A percentile compares a stretch with the other conserved stretches of the same genome.
phyloP scores from a whole-genome alignment of 2,113 vertebrate species.

The Pogonocichla stellata region DNA sequence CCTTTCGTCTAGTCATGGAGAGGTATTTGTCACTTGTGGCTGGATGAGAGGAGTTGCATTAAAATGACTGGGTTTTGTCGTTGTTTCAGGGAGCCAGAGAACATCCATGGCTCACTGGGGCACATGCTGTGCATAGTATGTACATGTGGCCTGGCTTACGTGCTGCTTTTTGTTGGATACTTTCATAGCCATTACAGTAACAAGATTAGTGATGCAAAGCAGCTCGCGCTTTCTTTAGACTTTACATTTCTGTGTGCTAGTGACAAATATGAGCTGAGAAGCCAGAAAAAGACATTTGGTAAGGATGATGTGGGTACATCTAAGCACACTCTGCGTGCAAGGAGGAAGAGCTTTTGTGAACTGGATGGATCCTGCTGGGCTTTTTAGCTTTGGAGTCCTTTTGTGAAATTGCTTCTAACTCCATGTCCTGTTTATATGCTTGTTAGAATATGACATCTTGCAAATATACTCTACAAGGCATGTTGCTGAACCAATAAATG shows the following conservation, averaged over 20 bases:
- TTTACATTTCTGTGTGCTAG: constrained; percentile 41
- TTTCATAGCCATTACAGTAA: constrained; percentile 74
- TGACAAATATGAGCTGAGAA: constrained; percentile 77
- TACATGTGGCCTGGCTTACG: constrained; percentile 45
- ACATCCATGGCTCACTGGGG: constrained; percentile 29
- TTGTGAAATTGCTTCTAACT: constrained; percentile 57
- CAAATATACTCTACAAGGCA: constrained; percentile 51
- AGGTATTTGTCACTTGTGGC: constrained; percentile 61
- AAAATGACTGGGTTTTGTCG: constrained; percentile 12
- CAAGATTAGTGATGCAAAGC: constrained; percentile 76
- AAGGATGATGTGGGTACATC: constrained; percentile 44
- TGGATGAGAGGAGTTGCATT: constrained; percentile 49
- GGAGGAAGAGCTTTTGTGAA: constrained; percentile 70
- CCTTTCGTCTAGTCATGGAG: constrained; percentile 28
- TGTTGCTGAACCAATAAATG: constrained; percentile 56
- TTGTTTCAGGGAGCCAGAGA: constrained; percentile 27
- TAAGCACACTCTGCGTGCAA: constrained; percentile 51
- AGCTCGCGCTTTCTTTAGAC: constrained; percentile 63
- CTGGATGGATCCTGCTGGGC: constrained; percentile 70
- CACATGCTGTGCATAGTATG: constrained; percentile 67
- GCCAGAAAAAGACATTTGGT: constrained; percentile 74
- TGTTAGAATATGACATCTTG: constrained; percentile 71
- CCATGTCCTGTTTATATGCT: constrained; percentile 42
- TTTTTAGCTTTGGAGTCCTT: constrained; percentile 42
- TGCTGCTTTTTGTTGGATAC: constrained; percentile 56